A percentile compares a stretch with the other conserved stretches of the same genome.
phyloP scores from a whole-genome alignment of 2,888 invertebrate genomes.

The Caenorhabditis sp. region DNA sequence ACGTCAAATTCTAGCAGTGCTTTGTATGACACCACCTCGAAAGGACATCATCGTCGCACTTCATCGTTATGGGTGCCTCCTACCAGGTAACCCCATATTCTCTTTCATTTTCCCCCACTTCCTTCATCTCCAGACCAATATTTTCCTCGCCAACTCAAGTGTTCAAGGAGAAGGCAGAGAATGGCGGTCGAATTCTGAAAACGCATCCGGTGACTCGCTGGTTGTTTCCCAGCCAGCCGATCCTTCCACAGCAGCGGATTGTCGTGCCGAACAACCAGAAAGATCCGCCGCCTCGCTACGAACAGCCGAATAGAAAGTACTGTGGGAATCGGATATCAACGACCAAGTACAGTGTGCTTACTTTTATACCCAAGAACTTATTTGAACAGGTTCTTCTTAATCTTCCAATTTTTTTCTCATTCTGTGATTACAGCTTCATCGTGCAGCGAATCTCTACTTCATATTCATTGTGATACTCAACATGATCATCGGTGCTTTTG shows the following conservation, averaged over 20 bases:
- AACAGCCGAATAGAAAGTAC: constrained; percentile 80
- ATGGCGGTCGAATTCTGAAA: constrained; percentile 66
- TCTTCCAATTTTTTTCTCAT: background rate
- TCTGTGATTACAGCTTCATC: constrained; percentile 86
- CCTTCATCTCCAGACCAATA: constrained; percentile 61
- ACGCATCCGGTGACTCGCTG: constrained; percentile 58
- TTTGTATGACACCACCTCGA: constrained; percentile 34
- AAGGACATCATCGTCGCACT: constrained; percentile 69
- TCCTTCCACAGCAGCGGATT: constrained; percentile 52
- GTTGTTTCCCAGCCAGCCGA: constrained; percentile 58
- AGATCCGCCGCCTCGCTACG: constrained; percentile 58
- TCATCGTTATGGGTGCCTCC: constrained; percentile 71
- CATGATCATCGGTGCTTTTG: constrained; percentile 86
- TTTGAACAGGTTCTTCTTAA: constrained; percentile 85
- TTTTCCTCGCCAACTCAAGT: constrained; percentile 66
- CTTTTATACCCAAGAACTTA: constrained; percentile 94
- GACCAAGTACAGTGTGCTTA: constrained; percentile 93
- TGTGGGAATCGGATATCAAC: constrained; percentile 90
- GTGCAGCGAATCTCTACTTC: constrained; percentile 97
- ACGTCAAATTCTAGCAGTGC: constrained; percentile 45
- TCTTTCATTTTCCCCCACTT: too few species aligned
- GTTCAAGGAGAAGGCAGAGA: constrained; percentile 67
- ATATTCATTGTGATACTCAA: constrained; percentile 95
- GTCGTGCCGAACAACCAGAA: constrained; percentile 64
- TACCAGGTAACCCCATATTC: constrained; percentile 43